These are phyloP conservation scores for Lasioglossum lativentre DNA, from an alignment of 2,888 invertebrate species.

Conservation along the genomic window DNA sequence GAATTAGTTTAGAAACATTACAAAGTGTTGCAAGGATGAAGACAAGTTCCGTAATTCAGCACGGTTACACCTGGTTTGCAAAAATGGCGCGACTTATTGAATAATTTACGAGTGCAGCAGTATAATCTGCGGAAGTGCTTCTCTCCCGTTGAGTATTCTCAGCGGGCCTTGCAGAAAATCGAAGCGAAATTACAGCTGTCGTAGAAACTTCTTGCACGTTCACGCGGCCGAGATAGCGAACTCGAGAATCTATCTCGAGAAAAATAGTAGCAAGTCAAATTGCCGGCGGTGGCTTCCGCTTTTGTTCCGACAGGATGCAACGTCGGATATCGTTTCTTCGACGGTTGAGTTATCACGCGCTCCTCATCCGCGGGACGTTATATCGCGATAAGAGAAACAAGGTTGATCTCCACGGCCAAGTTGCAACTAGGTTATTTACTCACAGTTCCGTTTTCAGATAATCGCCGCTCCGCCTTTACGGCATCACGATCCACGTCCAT, in stretches of 20 bases:
- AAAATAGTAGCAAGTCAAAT: constrained; percentile 2
- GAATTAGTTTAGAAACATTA: too few species aligned
- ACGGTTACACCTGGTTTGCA: background rate
- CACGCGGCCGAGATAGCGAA: background rate
- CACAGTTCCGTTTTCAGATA: constrained; percentile 54
- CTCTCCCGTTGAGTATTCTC: background rate
- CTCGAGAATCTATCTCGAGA: background rate
- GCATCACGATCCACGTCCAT: constrained; percentile 38
- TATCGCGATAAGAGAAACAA: constrained; percentile 52
- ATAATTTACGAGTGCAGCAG: background rate
- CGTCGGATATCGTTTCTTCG: constrained; percentile 45
- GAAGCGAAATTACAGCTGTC: background rate
- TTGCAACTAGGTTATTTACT: constrained; percentile 56
- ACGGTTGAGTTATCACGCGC: constrained; percentile 46
- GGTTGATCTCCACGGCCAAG: constrained; percentile 57
- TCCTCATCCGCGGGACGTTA: constrained; percentile 31
- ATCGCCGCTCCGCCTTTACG: constrained; percentile 38
- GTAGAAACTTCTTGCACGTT: constrained; percentile 28
- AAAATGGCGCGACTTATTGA: background rate
- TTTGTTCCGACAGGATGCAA: constrained; percentile 19
- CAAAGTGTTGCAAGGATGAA: too few species aligned
- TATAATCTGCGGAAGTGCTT: background rate
- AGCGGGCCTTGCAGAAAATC: background rate
- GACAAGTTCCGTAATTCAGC: background rate
- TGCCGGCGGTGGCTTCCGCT: constrained; percentile 17